These are phyloP conservation scores for Mnemiopsis leidyi DNA, from an alignment of 37 sponge, comb jelly and placozoan genomes.

Conservation along the genomic window DNA sequence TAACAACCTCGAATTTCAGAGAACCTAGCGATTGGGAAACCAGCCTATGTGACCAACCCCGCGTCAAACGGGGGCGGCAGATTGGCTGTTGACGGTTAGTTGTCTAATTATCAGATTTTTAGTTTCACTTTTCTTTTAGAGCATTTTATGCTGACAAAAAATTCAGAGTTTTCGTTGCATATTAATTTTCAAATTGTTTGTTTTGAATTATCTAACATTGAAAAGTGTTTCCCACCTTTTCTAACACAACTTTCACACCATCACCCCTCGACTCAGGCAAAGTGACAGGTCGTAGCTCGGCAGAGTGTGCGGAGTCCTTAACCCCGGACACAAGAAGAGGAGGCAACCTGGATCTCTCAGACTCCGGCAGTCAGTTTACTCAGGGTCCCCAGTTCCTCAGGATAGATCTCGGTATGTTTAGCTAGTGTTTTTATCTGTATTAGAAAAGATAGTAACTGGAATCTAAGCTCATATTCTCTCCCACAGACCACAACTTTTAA, in stretches of 20 bases:
- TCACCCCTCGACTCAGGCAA: not conserved
- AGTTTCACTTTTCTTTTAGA: too few relatives aligned
- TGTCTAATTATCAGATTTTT: too few relatives aligned
- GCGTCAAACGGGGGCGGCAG: not conserved
- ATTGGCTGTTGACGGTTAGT: conserved; percentile 38
- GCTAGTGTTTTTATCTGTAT: too few relatives aligned
- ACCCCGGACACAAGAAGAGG: not conserved
- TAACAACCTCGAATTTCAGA: too few relatives aligned
- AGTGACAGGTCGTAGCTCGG: not conserved
- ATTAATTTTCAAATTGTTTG: not conserved
- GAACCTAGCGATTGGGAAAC: conserved; percentile 31
- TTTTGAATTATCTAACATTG: not conserved
- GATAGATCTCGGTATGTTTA: not conserved
- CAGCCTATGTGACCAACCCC: not conserved
- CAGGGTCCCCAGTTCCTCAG: conserved; percentile 32
- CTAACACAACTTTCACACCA: not conserved
- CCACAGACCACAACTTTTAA: too few relatives aligned
- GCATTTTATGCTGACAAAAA: too few relatives aligned
- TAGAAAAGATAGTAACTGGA: too few relatives aligned
- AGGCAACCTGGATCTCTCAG: not conserved
- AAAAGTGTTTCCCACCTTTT: not conserved
- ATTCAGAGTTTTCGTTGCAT: too few relatives aligned
- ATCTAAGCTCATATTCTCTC: too few relatives aligned
- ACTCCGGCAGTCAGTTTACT: not conserved
- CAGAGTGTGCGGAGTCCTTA: not conserved